Evolutionary conservation across 2,888 invertebrate species (phyloP), one percentile per base, ranked within the genome.

Genomic region (Perizoma affinitatum): DNA sequence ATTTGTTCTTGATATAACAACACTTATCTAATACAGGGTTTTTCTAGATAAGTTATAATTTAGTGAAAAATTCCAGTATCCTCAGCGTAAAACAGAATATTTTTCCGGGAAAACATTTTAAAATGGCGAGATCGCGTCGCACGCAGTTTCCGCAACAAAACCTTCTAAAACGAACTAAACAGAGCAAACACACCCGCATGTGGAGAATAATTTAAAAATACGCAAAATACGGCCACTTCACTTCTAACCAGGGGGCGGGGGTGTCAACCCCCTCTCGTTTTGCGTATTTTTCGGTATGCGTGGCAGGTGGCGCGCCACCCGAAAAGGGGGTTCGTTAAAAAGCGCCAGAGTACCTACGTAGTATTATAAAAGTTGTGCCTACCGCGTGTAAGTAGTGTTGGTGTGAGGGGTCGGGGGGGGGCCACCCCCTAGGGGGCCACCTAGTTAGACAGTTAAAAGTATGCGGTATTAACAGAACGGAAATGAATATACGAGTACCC

Each of bases 391-490:
- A 92, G 91, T 92, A 92, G 91, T 91, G 84, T 68, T 71, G 86
- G 87, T 73, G 74, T 77, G 85, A 75, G 84, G 71, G 69, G 55
- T 65, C 68, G 68, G 62, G 58, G 69, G 63, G 22, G 22, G 22
- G 22, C 67, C 66, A 58, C 76, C 73, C 76, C 78, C 55, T 68
- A 75, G 70, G 73, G 75, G 70, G 68, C 84, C 84, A 86, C 90
- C 90, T 91, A 92, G 91, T 92, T 92, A 92, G 91, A 90, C 91
- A 91, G 91, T 91, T 91, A 92, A 92, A 92, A 91, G 91, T 92
- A 92, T 92, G 91, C 91, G 91, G 91, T 90, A 92, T 92, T 91
- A 92, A 92, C 91, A 84, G 84, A 88, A 90, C 91, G 91, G 91
- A 92, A 92, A 92, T 91, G 91, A 92, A 92, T 92, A 89, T 90